Evolutionary conservation across 2,797 vertebrate genomes (phyloP).

Genomic region (Dallia pectoralis): DNA sequence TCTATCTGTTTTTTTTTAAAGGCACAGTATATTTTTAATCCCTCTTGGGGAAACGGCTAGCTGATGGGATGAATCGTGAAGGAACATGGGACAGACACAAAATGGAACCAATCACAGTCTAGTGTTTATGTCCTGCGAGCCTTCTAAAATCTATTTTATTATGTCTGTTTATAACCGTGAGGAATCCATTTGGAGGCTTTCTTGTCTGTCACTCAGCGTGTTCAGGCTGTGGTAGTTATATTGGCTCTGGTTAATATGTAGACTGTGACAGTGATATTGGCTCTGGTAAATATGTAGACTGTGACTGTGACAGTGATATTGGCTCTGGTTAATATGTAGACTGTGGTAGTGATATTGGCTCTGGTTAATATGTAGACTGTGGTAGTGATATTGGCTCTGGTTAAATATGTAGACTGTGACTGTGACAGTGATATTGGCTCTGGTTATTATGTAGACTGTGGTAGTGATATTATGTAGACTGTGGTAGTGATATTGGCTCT

Average conservation of each 20-base stretch:
- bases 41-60: conserved; percentile 13
- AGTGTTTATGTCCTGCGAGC: conserved; percentile 60
- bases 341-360: too few relatives aligned
- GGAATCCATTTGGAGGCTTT: conserved; percentile 68
- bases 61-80: conserved; percentile 65
- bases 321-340: neutral
- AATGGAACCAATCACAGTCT: conserved; percentile 17
- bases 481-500: too few relatives aligned
- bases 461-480: too few relatives aligned
- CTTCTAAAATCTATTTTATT: conserved; percentile 50
- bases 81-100: conserved; percentile 48
- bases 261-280: neutral
- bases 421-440: too few relatives aligned
- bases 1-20: conserved; percentile 29
- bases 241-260: neutral
- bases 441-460: too few relatives aligned
- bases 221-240: neutral
- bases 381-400: too few relatives aligned
- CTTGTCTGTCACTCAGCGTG: conserved; percentile 55
- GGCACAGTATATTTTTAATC: conserved; percentile 58
- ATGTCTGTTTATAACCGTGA: conserved; percentile 71
- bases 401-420: too few relatives aligned
- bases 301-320: too few relatives aligned
- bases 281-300: too few relatives aligned
- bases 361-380: too few relatives aligned